A percentile compares a stretch with the other conserved stretches of the same genome.
These are phyloP conservation scores for Elachura formosa DNA, from an alignment of 2,113 vertebrate species.

Conservation along the genomic window DNA sequence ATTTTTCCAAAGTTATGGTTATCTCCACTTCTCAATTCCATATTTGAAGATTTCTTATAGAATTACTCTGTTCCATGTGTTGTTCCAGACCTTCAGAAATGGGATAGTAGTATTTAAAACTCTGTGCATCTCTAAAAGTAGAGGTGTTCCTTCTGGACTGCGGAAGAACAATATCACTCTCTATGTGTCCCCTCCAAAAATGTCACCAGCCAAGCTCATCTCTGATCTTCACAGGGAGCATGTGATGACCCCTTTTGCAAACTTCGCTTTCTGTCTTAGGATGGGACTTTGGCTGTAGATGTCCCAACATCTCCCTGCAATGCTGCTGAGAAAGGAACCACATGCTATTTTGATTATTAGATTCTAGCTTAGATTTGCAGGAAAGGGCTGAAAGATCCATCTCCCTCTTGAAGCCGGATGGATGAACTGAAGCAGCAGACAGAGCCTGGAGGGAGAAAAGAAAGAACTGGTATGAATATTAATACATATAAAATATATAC, in stretches of 20 bases:
- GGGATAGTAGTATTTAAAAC: neutral
- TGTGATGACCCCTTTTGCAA: neutral
- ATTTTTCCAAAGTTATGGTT: neutral
- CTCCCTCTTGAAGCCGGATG: constrained; percentile 55
- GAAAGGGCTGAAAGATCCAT: constrained; percentile 53
- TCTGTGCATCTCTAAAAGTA: neutral
- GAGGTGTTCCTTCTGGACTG: neutral
- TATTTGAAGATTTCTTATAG: neutral
- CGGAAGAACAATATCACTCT: neutral
- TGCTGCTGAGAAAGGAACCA: neutral
- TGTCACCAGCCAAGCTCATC: neutral
- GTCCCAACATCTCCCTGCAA: neutral
- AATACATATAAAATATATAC: constrained; percentile 68
- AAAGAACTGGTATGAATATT: constrained; percentile 61
- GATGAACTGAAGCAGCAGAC: constrained; percentile 60
- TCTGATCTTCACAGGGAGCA: neutral
- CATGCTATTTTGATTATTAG: neutral
- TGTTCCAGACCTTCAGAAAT: neutral
- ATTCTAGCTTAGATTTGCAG: neutral
- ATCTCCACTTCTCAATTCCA: neutral
- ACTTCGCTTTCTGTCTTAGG: neutral
- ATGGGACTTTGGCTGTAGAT: neutral
- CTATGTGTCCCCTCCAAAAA: neutral
- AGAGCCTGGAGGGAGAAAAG: constrained; percentile 45
- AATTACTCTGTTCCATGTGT: neutral